Conservation (phyloP, 2,888 invertebrate genomes). For the Noctua comes region DNA sequence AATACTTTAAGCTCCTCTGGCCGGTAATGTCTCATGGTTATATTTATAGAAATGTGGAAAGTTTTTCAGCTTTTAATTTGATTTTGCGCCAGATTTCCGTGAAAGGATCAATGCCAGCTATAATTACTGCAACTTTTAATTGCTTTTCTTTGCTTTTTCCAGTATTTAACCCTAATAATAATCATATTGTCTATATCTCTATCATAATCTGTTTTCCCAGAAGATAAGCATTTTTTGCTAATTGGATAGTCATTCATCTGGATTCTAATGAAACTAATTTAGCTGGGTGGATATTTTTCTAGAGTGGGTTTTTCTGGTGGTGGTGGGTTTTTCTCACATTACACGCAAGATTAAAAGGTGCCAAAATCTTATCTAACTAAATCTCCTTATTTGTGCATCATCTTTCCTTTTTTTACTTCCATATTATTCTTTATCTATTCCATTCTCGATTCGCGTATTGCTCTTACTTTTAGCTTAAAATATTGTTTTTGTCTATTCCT, state of each 20-base stretch:
- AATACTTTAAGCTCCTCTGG: conserved; percentile 26
- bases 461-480: neutral
- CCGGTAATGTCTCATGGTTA: conserved; percentile 34
- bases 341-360: conserved; percentile 22
- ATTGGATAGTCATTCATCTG: neutral
- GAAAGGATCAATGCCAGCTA: neutral
- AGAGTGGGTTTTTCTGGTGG: conserved; percentile 14
- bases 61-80: neutral
- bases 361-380: conserved; percentile 23
- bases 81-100: neutral
- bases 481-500: no score
- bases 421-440: neutral
- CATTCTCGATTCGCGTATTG: no score
- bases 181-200: no score
- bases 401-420: neutral
- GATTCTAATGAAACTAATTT: neutral
- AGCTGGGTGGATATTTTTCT: neutral
- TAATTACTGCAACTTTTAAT: neutral
- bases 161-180: neutral
- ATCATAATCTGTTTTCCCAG: neutral
- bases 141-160: neutral
- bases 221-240: neutral
- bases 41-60: neutral
- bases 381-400: conserved; percentile 1
- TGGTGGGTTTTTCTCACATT: no score